Base-by-base conservation (phyloP, 2,113 vertebrate species). In the Hippocampus abdominalis region DNA sequence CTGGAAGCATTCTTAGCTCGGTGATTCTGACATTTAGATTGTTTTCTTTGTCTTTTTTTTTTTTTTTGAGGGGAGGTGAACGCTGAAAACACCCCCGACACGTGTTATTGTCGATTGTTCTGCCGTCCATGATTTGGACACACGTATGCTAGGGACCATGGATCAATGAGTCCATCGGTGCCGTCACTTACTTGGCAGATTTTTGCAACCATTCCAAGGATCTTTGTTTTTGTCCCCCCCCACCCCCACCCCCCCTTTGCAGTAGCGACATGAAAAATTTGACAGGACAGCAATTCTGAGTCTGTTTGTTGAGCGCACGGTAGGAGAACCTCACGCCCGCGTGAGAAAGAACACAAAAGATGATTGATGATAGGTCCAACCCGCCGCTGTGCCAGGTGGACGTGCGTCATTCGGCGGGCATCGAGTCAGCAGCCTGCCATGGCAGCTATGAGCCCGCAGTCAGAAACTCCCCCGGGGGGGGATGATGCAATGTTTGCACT, bases 391-490 rank as follows among this genome's bases (percentile, higher is more conserved):
- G 64, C 20, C 65, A 51, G 29, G 20, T 53, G 27, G 48, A 67
- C 29, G 48, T 67, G 39, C 65, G 65, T 67, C 65, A 67, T 67
- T 39, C 49, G 39, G 29, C 48, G 53, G 29, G 65, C 71, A 66
- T 66, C 42, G 8, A 39, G 53, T 66, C 64, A 23, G 40, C 21
- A 66, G 53, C 49, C 27, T 60, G 40, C 21, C 21, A 40, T 21
- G 42, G 64, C 11, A 25, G 54, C 27, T 60, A 29, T 57, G 44
- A 63, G 69, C 27, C 49, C 27, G 25, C 18, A 4, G 40, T 66
- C 20, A 4, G 29, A 13, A 63, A 27, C 6, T 8, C 9, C 48
- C 42, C n/a, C n/a, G n/a, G n/a, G n/a, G n/a, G 11, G 42, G 23
- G 32, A 9, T 70, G 39, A 53, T 40, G 48, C 39, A 61, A 73